These are phyloP conservation scores for Steinernema feltiae DNA, from an alignment of 1,140 invertebrate genomes.

Conservation along the genomic window DNA sequence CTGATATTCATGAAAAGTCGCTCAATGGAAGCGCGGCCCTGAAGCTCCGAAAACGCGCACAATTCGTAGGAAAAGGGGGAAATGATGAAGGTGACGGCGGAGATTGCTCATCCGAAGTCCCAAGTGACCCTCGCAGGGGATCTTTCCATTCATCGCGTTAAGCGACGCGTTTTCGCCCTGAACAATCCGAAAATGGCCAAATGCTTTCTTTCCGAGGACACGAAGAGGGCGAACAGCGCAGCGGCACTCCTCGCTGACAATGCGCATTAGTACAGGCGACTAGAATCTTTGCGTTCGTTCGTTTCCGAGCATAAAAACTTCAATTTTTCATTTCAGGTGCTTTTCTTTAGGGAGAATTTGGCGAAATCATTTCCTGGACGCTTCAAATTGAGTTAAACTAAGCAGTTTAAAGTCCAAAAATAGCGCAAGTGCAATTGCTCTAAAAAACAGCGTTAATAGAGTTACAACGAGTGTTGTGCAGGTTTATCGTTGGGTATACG, in stretches of 20 bases:
- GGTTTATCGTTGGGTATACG: too few relatives aligned
- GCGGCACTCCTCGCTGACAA: too few relatives aligned
- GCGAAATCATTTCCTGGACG: too few relatives aligned
- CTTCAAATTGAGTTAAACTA: background rate
- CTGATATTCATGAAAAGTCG: constrained; percentile 5
- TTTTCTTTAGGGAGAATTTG: too few relatives aligned
- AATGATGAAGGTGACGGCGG: background rate
- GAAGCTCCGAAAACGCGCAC: background rate
- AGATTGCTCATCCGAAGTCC: background rate
- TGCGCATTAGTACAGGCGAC: too few relatives aligned
- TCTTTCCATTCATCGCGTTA: background rate
- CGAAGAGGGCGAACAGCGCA: too few relatives aligned
- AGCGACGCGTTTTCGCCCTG: background rate
- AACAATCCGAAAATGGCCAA: too few relatives aligned
- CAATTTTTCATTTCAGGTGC: background rate
- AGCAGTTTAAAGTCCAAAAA: background rate
- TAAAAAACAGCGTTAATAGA: background rate
- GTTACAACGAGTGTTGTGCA: too few relatives aligned
- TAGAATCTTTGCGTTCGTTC: too few relatives aligned
- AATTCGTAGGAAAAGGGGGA: background rate
- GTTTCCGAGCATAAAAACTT: background rate
- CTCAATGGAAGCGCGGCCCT: background rate
- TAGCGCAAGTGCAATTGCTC: background rate
- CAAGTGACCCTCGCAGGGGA: background rate
- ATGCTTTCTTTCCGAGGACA: too few relatives aligned